phyloP scores from a whole-genome alignment of 2,888 invertebrate genomes.

The Mechanitis messenoides region DNA sequence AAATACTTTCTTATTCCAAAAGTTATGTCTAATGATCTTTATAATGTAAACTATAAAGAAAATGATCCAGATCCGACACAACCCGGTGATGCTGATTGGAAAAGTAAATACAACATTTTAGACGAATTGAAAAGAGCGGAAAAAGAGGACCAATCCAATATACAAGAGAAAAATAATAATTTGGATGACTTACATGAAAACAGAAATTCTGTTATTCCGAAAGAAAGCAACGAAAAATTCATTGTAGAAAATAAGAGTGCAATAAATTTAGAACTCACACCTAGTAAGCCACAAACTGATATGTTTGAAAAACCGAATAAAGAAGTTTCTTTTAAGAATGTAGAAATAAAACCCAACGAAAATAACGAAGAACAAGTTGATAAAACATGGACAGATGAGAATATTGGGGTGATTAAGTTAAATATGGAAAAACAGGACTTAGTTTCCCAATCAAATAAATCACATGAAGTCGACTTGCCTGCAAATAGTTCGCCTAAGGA shows the following conservation, averaged over 20 bases:
- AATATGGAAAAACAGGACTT: too few species aligned
- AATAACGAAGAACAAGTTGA: too few species aligned
- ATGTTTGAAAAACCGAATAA: constrained; percentile 2
- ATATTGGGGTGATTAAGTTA: too few species aligned
- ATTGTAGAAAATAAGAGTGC: too few species aligned
- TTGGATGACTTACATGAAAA: constrained; percentile 4
- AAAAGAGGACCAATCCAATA: constrained; percentile 25
- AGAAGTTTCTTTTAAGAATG: not conserved
- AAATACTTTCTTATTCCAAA: constrained; percentile 67
- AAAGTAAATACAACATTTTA: constrained; percentile 65
- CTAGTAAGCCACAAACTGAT: not conserved
- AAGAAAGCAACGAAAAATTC: constrained; percentile 2
- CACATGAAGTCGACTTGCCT: too few species aligned
- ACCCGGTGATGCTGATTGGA: constrained; percentile 52
- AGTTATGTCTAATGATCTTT: constrained; percentile 31
- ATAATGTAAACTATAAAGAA: constrained; percentile 29
- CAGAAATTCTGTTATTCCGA: too few species aligned
- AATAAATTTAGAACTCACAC: too few species aligned
- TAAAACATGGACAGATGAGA: too few species aligned
- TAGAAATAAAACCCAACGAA: too few species aligned
- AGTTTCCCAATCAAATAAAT: too few species aligned
- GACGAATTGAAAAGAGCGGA: constrained; percentile 51
- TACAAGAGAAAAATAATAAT: not conserved
- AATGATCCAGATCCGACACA: not conserved
- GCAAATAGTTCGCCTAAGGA: not conserved